Evolutionary conservation across 2,113 vertebrate species (phyloP).

Genomic region (Oncorhynchus nerka): DNA sequence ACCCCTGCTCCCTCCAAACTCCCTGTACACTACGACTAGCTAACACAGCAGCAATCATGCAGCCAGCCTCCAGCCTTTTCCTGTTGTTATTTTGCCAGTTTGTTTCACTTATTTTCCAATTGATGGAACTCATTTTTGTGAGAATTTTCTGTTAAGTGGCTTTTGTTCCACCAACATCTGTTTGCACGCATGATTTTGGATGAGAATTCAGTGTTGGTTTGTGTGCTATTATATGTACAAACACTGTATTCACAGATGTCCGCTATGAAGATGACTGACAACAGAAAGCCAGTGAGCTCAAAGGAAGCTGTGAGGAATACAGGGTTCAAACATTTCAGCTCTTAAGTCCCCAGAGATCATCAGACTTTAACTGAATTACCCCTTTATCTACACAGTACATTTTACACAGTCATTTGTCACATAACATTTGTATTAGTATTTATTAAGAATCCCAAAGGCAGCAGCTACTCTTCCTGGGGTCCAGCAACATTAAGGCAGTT

Average conservation of each 20-base stretch:
- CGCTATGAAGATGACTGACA: constrained; percentile 26
- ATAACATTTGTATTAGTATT: neutral
- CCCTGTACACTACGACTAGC: constrained; percentile 34
- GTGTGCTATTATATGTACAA: neutral
- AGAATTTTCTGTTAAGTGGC: neutral
- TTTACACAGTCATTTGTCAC: neutral
- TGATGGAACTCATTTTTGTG: constrained; percentile 36
- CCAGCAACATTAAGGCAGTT: constrained; percentile 26
- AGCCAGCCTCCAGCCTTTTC: constrained; percentile 42
- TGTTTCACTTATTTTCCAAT: constrained; percentile 45
- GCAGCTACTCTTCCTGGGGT: neutral
- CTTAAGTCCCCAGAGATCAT: constrained; percentile 34
- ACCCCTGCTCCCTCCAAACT: no score
- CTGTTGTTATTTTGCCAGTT: constrained; percentile 25
- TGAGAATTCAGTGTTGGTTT: constrained; percentile 12
- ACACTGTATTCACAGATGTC: constrained; percentile 19
- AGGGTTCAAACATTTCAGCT: constrained; percentile 46
- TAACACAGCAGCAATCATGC: constrained; percentile 53
- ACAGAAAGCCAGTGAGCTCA: constrained; percentile 14
- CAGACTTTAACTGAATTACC: neutral
- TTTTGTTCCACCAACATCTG: constrained; percentile 8
- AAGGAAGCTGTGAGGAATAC: constrained; percentile 29
- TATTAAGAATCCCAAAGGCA: neutral
- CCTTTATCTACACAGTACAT: neutral
- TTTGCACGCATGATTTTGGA: constrained; percentile 5